Conservation (phyloP, 2,113 vertebrate genomes). For the Anolis carolinensis region DNA sequence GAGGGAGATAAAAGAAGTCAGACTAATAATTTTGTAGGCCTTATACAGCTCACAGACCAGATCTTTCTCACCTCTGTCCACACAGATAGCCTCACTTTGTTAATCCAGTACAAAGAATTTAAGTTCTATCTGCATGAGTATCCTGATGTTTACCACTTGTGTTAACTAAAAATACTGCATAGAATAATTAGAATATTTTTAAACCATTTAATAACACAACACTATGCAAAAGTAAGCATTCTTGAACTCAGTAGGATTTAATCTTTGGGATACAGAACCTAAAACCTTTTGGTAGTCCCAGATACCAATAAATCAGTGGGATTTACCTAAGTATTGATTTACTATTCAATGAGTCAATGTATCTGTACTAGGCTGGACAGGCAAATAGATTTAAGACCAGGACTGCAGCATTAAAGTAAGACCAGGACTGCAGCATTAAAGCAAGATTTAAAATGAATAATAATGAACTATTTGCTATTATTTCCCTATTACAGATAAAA, state of each 20-base stretch:
- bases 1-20: no score
- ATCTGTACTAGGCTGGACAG: no score
- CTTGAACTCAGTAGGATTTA: background rate
- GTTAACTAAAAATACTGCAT: background rate
- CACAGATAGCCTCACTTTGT: background rate
- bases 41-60: no score
- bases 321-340: no score
- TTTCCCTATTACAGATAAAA: background rate
- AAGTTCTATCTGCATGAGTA: background rate
- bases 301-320: background rate
- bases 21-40: no score
- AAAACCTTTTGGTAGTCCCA: background rate
- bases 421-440: no score
- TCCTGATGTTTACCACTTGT: background rate
- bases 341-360: no score
- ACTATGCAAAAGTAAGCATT: background rate
- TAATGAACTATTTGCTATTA: background rate
- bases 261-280: no score
- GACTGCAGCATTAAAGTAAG: no score
- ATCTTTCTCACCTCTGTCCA: no score
- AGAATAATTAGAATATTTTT: background rate
- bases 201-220: background rate
- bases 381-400: no score
- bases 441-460: background rate
- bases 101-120: background rate